Conservation (phyloP, 2,888 invertebrate genomes). For the Eristalis pertinax region DNA sequence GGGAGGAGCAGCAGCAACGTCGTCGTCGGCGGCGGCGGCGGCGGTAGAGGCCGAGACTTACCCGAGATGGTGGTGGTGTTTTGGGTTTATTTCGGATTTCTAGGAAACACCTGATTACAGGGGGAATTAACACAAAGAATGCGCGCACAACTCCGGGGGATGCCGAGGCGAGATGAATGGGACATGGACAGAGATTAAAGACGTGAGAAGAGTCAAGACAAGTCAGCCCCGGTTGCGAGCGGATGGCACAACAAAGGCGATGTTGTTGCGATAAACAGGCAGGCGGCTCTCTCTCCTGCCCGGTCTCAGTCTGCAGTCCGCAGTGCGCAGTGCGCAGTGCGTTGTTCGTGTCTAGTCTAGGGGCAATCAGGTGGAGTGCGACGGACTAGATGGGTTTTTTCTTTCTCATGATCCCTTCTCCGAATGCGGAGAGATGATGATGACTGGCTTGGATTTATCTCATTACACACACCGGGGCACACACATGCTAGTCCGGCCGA, state of each 20-base stretch:
- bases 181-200: slow-evolving; percentile 58
- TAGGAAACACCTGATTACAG: slow-evolving; percentile 69
- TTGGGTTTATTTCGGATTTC: slow-evolving; percentile 27
- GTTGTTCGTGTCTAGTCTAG: background rate
- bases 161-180: slow-evolving; percentile 11
- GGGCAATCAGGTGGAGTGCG: background rate
- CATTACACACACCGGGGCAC: background rate
- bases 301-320: background rate
- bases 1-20: too few species aligned
- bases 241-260: slow-evolving; percentile 22
- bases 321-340: too few species aligned
- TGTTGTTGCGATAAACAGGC: slow-evolving; percentile 42
- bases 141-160: slow-evolving; percentile 9
- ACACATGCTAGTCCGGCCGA: background rate
- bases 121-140: slow-evolving; percentile 51
- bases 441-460: background rate
- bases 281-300: background rate
- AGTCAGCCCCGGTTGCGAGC: slow-evolving; percentile 13
- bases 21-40: too few species aligned
- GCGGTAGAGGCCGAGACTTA: too few species aligned
- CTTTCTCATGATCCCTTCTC: background rate
- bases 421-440: background rate
- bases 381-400: background rate
- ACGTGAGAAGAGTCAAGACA: slow-evolving; percentile 34
- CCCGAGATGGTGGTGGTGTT: background rate